Conservation (phyloP, 2,113 vertebrate genomes). For the Entelurus aequoreus region DNA sequence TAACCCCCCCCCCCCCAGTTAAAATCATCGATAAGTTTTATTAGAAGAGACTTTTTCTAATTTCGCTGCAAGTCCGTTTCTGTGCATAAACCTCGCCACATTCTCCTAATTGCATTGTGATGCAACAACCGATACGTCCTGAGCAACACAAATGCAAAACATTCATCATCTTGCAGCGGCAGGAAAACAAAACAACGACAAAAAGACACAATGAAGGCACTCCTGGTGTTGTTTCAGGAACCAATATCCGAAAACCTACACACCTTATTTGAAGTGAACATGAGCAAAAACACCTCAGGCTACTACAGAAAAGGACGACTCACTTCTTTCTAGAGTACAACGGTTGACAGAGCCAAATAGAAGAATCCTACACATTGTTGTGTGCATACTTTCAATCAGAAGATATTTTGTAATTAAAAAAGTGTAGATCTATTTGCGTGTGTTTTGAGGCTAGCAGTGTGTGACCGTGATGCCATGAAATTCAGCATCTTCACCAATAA, state of each 20-base stretch:
- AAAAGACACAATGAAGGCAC: slow-evolving; percentile 15
- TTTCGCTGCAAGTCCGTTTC: slow-evolving; percentile 1
- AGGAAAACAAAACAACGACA: background rate
- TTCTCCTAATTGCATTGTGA: slow-evolving; percentile 28
- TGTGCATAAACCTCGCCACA: slow-evolving; percentile 12
- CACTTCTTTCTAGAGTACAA: slow-evolving; percentile 26
- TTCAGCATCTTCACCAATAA: slow-evolving; percentile 43
- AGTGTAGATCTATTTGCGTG: slow-evolving; percentile 16
- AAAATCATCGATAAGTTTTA: slow-evolving; percentile 23
- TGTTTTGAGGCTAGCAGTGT: slow-evolving; percentile 12
- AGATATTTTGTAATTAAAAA: slow-evolving; percentile 17
- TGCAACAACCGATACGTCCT: slow-evolving; percentile 19
- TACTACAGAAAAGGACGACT: slow-evolving; percentile 25
- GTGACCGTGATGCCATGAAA: slow-evolving; percentile 25
- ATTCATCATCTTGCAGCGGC: slow-evolving; percentile 2
- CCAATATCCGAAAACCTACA: slow-evolving; percentile 22
- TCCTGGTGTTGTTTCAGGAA: slow-evolving; percentile 18
- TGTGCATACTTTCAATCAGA: background rate
- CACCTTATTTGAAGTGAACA: slow-evolving; percentile 39
- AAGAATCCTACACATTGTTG: slow-evolving; percentile 8
- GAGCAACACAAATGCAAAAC: slow-evolving; percentile 1
- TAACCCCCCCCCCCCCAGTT: background rate
- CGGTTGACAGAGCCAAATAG: slow-evolving; percentile 23
- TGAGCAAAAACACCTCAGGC: slow-evolving; percentile 34
- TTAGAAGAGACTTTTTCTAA: background rate